These are phyloP conservation scores for Heptranchias perlo DNA, from an alignment of 2,113 vertebrate species.

Conservation along the genomic window DNA sequence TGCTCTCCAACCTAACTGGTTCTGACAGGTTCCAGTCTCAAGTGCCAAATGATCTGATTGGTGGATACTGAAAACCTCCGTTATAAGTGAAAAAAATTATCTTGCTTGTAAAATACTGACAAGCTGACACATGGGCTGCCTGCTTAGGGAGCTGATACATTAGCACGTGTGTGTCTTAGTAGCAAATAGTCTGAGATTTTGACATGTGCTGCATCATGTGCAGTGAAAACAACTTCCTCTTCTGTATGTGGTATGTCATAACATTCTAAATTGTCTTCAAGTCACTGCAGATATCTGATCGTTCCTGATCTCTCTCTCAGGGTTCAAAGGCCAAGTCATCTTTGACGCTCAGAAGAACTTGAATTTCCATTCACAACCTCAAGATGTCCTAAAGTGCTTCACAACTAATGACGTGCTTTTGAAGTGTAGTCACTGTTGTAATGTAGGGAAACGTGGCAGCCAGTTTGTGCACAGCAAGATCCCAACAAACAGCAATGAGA, in stretches of 20 bases:
- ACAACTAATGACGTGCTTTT: neutral
- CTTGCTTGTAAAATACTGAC: neutral
- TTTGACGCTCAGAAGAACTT: neutral
- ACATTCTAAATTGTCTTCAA: constrained; percentile 27
- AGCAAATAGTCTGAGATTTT: constrained; percentile 9
- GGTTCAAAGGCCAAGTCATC: neutral
- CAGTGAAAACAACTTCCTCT: constrained; percentile 30
- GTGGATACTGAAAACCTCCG: neutral
- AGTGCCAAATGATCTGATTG: neutral
- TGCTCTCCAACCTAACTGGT: neutral
- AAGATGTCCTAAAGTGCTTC: neutral
- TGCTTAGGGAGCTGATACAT: constrained; percentile 16
- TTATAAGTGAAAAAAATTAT: neutral
- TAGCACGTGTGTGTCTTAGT: neutral
- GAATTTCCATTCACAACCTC: neutral
- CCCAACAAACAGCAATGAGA: neutral
- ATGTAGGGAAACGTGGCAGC: neutral
- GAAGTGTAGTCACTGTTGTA: neutral
- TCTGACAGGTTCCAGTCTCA: neutral
- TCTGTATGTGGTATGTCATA: constrained; percentile 27
- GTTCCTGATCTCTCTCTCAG: neutral
- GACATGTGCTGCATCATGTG: constrained; percentile 2
- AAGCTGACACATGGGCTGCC: constrained; percentile 9
- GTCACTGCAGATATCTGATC: constrained; percentile 18
- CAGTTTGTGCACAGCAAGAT: neutral